Base-by-base conservation (phyloP, 37 sponge, comb jelly and placozoan species). In the Eunapius fragilis region DNA sequence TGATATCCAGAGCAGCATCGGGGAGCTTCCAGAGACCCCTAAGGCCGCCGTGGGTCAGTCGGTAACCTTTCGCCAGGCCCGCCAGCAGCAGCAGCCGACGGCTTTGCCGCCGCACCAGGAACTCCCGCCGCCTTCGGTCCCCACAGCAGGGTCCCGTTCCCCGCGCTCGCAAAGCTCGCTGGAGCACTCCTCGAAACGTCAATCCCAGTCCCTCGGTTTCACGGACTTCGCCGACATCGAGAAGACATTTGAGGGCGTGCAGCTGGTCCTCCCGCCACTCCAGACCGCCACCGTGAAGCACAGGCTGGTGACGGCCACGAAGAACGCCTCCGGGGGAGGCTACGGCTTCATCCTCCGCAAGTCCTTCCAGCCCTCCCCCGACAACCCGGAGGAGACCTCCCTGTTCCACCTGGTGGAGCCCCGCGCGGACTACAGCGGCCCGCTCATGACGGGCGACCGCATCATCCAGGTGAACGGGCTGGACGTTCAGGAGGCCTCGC, bases 401-500 rank as follows among this genome's bases (percentile, higher is more conserved):
- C 78, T 91, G 22, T 91, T 88, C n/a, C 92, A 91, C 74, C 71
- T 94, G 70, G 85, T 94, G 13, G 95, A 94, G 75, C 92, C 95
- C 7, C 73, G 92, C 7, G 22, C 74, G 1, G 85, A 87, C 80
- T 84, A 85, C 67, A 50, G 33, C 3, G 95, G 92, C 22, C 92
- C 95, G 9, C 91, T 97, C 7, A 90, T 94, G 87, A 89, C 95
- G 4, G 95, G 97, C 24, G 99, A 98, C 81, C 78, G 93, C 5
- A 92, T 98, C 14, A 75, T 96, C 12, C 92, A 92, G 68, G 99
- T 98, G 19, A 98, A 98, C 79, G 95, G 92, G 0, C 82, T 80
- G 14, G 85, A 87, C 30, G 99, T 98, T 11, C 94, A 95, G 47
- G 92, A 93, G 32, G 81, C 73, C 17, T 76, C 92, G 1, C 93